Evolutionary conservation across 2,888 invertebrate genomes (phyloP).

Genomic region (Julus scandinavius): DNA sequence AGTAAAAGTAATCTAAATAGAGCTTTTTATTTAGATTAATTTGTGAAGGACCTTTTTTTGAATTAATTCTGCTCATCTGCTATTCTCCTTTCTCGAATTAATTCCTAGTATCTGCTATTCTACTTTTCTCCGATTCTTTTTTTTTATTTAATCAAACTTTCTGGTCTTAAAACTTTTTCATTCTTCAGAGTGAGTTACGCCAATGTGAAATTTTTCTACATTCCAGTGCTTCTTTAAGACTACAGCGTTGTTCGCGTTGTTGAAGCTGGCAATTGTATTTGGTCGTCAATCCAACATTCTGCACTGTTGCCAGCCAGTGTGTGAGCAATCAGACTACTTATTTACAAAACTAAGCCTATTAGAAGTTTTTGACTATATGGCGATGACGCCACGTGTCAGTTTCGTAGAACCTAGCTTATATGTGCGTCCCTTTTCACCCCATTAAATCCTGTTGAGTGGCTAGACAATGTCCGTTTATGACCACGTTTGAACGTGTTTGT

Average conservation of each 20-base stretch:
- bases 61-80: too few species aligned
- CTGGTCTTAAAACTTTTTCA: too few species aligned
- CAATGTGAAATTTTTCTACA: background rate
- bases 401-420: background rate
- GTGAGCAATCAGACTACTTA: background rate
- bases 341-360: background rate
- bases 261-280: background rate
- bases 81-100: too few species aligned
- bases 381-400: background rate
- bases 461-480: background rate
- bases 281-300: background rate
- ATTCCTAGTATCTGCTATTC: too few species aligned
- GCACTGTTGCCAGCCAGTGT: background rate
- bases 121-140: too few species aligned
- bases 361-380: background rate
- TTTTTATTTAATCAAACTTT: too few species aligned
- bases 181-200: too few species aligned
- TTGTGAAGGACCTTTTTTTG: too few species aligned
- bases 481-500: background rate
- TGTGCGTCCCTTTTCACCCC: background rate
- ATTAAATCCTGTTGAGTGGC: slow-evolving; percentile 4
- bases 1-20: too few species aligned
- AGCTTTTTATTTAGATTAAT: too few species aligned
- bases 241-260: background rate
- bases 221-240: background rate